Conservation (phyloP, 2,113 vertebrate species). For the Vulpes vulpes region DNA sequence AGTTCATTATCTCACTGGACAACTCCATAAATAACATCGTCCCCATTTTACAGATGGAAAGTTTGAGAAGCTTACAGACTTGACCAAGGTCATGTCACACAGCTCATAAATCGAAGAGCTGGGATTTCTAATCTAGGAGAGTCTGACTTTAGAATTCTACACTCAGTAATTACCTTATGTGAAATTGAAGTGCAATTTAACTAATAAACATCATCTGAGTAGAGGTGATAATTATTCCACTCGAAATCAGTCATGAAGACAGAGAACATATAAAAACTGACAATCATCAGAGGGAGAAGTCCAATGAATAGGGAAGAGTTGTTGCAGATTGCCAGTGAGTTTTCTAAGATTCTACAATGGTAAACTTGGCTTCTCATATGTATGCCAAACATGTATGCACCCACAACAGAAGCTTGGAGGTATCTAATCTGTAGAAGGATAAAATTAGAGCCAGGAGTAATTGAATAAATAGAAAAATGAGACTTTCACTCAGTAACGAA, state of each 20-base stretch:
- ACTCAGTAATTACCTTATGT: not conserved
- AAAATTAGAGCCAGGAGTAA: not conserved
- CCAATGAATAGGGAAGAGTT: not conserved
- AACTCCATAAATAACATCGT: not conserved
- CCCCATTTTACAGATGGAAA: not conserved
- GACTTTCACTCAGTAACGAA: not conserved
- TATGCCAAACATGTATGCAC: not conserved
- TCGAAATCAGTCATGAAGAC: not conserved
- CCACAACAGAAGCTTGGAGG: not conserved
- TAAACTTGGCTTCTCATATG: not conserved
- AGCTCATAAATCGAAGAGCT: not conserved
- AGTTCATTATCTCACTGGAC: not conserved
- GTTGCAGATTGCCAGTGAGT: no score
- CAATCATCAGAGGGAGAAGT: not conserved
- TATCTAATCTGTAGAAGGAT: not conserved
- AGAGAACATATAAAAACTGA: not conserved
- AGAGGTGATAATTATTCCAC: not conserved
- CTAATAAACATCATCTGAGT: not conserved
- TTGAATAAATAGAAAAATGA: not conserved
- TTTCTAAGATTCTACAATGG: not conserved
- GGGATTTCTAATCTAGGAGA: not conserved
- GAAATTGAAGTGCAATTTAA: not conserved
- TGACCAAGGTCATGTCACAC: not conserved
- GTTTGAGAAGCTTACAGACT: not conserved
- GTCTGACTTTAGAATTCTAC: not conserved